phyloP scores from a whole-genome alignment of 2,113 vertebrate species.

The Synchiropus splendidus region DNA sequence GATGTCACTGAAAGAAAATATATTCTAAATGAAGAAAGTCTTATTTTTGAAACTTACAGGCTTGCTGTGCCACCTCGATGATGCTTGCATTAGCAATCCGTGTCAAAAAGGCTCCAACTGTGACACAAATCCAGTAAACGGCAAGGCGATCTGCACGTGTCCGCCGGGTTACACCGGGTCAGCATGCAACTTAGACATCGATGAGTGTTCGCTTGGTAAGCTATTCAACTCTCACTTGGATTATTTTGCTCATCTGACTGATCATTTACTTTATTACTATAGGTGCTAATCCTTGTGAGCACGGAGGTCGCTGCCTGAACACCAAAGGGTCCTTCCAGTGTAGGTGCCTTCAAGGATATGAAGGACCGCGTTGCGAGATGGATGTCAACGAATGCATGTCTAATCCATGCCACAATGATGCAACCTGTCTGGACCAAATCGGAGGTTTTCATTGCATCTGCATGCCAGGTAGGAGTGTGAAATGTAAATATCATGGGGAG shows the following conservation, averaged over 20 bases:
- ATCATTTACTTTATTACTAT: constrained; percentile 8
- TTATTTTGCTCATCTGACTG: not conserved
- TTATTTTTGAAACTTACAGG: constrained; percentile 54
- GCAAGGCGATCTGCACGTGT: constrained; percentile 95
- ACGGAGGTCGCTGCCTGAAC: constrained; percentile 89
- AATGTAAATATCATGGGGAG: not conserved
- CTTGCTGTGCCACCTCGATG: constrained; percentile 86
- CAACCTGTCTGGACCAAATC: constrained; percentile 93
- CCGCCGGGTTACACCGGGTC: constrained; percentile 87
- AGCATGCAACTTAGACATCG: constrained; percentile 89
- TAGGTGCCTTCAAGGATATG: constrained; percentile 84
- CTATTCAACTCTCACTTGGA: no score
- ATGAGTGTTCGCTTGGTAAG: constrained; percentile 86
- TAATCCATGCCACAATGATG: constrained; percentile 91
- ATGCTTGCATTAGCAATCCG: constrained; percentile 95
- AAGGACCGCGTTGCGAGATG: constrained; percentile 87
- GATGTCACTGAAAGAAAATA: not conserved
- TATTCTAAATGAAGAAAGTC: not conserved
- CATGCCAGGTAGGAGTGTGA: constrained; percentile 77
- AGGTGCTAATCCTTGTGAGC: constrained; percentile 95
- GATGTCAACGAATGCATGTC: constrained; percentile 94
- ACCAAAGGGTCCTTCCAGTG: constrained; percentile 93
- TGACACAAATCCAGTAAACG: constrained; percentile 93
- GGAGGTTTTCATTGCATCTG: constrained; percentile 96
- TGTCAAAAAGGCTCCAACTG: constrained; percentile 96